Evolutionary conservation across 2,888 invertebrate genomes (phyloP).

Genomic region (Tanytarsus gracilentus): DNA sequence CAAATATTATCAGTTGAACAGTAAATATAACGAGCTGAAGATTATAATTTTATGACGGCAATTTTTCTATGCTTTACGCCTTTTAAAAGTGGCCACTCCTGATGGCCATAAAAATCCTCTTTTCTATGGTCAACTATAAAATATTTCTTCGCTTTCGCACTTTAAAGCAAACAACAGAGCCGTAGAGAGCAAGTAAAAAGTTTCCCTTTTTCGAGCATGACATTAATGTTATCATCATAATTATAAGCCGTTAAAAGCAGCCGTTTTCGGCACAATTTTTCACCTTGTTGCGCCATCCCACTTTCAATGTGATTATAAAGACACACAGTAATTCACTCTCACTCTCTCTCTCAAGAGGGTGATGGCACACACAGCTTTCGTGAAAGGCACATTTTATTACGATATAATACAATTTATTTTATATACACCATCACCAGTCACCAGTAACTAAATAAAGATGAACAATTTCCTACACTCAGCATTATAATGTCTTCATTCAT

Average conservation of each 20-base stretch:
- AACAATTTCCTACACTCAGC: conserved; percentile 15
- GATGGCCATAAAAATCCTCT: not conserved
- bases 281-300: conserved; percentile 24
- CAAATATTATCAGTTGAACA: not conserved
- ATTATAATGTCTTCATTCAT: conserved; percentile 26
- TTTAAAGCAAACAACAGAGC: not conserved
- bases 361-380: not conserved
- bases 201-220: not conserved
- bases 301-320: not conserved
- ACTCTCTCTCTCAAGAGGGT: not conserved
- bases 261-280: conserved; percentile 1
- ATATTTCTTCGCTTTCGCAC: not conserved
- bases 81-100: conserved; percentile 1
- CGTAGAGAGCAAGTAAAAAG: not conserved
- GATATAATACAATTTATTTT: not conserved
- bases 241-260: conserved; percentile 20
- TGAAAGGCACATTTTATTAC: not conserved
- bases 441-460: conserved; percentile 24
- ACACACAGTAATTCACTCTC: no score
- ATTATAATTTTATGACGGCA: not conserved
- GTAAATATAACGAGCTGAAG: not conserved
- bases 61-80: not conserved
- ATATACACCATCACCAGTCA: not conserved
- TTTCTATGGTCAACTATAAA: not conserved
- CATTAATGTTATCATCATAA: conserved; percentile 18